Evolutionary conservation across 2,113 vertebrate genomes (phyloP).

Genomic region (Trachemys scripta): DNA sequence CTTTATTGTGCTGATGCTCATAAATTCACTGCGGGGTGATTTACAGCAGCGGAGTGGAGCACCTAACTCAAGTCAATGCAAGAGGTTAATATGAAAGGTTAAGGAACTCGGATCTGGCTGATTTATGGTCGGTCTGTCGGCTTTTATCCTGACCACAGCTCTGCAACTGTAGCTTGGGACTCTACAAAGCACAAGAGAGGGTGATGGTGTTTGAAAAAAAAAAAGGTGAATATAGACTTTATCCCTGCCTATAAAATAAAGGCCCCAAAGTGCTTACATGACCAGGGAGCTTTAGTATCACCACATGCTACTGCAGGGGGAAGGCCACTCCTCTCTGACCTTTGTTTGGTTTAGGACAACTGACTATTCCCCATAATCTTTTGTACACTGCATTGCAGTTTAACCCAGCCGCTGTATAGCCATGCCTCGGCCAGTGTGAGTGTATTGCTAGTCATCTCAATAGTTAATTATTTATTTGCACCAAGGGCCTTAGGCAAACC

Average conservation of each 20-base stretch:
- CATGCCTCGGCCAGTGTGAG: neutral
- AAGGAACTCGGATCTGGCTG: conserved; percentile 79
- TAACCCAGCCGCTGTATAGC: neutral
- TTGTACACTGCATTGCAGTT: neutral
- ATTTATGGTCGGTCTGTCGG: conserved; percentile 72
- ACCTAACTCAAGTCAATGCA: conserved; percentile 80
- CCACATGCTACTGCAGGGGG: neutral
- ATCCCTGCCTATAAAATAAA: conserved; percentile 73
- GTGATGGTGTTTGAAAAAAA: conserved; percentile 65
- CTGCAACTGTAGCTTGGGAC: conserved; percentile 61
- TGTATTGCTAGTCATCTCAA: neutral
- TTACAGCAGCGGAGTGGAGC: conserved; percentile 73
- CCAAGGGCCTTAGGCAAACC: neutral
- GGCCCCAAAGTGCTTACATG: conserved; percentile 61
- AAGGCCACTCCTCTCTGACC: neutral
- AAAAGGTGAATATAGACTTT: conserved; percentile 66
- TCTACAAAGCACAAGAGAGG: conserved; percentile 57
- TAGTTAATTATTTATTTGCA: neutral
- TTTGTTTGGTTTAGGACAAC: neutral
- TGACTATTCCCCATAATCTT: neutral
- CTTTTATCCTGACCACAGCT: conserved; percentile 79
- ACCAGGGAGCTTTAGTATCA: conserved; percentile 3
- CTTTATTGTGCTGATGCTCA: conserved; percentile 70
- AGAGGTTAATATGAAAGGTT: conserved; percentile 85
- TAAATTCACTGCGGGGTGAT: conserved; percentile 80